phyloP scores from a whole-genome alignment of 1,140 invertebrate genomes.

The Agrilus planipennis region DNA sequence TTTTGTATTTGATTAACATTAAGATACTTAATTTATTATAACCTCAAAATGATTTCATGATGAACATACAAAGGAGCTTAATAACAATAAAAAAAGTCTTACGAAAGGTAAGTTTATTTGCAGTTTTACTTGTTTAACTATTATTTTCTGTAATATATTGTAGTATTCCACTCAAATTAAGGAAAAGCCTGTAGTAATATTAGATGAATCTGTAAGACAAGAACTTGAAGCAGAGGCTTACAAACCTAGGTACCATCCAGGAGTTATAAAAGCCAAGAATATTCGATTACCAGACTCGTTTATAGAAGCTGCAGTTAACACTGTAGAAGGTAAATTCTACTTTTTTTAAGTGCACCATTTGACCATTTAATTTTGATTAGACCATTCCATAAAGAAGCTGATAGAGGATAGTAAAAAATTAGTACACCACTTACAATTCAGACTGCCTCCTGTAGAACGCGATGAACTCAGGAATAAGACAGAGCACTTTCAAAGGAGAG shows the following conservation, averaged over 20 bases:
- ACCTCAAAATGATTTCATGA: too few relatives aligned
- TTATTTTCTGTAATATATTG: too few relatives aligned
- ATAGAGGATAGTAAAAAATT: conserved; percentile 41
- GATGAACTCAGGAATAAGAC: conserved; percentile 36
- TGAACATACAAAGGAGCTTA: too few relatives aligned
- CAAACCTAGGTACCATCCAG: conserved; percentile 60
- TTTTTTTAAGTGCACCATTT: background rate
- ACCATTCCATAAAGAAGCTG: conserved; percentile 41
- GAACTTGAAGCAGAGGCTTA: conserved; percentile 42
- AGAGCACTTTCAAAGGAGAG: conserved; percentile 30
- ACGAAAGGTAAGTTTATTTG: too few relatives aligned
- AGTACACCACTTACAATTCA: conserved; percentile 43
- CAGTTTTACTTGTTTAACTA: too few relatives aligned
- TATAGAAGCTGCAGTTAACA: conserved; percentile 37
- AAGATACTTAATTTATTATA: too few relatives aligned
- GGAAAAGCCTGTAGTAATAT: conserved; percentile 31
- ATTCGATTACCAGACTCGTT: conserved; percentile 46
- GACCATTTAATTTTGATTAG: conserved; percentile 21
- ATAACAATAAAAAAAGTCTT: too few relatives aligned
- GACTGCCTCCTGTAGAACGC: conserved; percentile 49
- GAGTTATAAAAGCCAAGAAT: conserved; percentile 39
- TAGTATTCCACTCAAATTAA: too few relatives aligned
- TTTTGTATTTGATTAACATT: too few relatives aligned
- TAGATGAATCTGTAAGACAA: conserved; percentile 38
- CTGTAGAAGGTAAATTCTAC: conserved; percentile 35